A percentile compares a stretch with the other conserved stretches of the same genome.
Conservation (phyloP, 2,888 invertebrate genomes). For the Kryphioiulus occultus region DNA sequence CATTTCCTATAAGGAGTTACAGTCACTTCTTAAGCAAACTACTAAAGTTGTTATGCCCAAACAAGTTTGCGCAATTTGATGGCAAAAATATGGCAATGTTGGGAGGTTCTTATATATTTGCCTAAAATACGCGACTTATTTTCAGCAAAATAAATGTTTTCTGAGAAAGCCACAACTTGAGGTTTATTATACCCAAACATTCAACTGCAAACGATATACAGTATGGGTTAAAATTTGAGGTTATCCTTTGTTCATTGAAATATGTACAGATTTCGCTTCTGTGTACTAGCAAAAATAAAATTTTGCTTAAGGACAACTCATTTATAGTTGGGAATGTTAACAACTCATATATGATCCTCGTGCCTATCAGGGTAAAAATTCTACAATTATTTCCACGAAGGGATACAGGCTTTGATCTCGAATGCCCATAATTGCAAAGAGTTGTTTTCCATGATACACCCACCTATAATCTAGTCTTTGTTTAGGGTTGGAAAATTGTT, state of each 20-base stretch:
- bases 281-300: not conserved
- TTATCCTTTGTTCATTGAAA: not conserved
- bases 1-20: no score
- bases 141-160: no score
- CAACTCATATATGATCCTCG: not conserved
- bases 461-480: slow-evolving; percentile 40
- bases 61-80: no score
- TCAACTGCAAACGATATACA: not conserved
- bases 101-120: no score
- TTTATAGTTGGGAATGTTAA: slow-evolving; percentile 13
- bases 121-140: no score
- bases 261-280: not conserved
- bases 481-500: slow-evolving; percentile 29
- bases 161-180: not conserved
- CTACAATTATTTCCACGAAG: slow-evolving; percentile 25
- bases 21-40: no score
- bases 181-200: not conserved
- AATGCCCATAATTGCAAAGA: slow-evolving; percentile 4
- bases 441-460: not conserved
- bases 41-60: no score
- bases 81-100: no score
- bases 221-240: not conserved
- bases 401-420: not conserved
- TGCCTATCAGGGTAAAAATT: not conserved
- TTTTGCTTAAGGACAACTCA: not conserved